These are phyloP conservation scores for Neoaliturus tenellus DNA, from an alignment of 2,888 invertebrate genomes.

Conservation along the genomic window DNA sequence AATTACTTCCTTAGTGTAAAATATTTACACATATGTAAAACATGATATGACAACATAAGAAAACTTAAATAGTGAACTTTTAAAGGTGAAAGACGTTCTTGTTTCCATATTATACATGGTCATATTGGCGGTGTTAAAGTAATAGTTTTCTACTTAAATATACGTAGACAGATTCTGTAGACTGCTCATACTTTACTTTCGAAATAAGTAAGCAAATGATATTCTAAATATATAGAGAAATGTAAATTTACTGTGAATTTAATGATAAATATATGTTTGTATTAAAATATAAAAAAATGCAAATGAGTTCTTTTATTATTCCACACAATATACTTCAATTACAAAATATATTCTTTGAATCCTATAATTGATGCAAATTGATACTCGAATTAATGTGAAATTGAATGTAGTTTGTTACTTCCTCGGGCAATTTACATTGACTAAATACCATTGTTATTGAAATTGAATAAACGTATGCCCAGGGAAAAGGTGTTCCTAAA, in stretches of 20 bases:
- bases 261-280: slow-evolving; percentile 42
- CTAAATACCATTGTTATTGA: too few relatives aligned
- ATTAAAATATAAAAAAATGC: slow-evolving; percentile 37
- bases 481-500: too few relatives aligned
- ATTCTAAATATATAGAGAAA: slow-evolving; percentile 44
- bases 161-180: slow-evolving; percentile 33
- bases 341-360: too few relatives aligned
- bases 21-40: not conserved
- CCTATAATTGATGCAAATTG: too few relatives aligned
- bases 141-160: slow-evolving; percentile 39
- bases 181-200: slow-evolving; percentile 45
- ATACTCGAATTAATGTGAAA: too few relatives aligned
- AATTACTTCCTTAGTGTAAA: not conserved
- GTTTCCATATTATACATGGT: not conserved
- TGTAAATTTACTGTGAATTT: slow-evolving; percentile 43
- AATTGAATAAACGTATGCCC: too few relatives aligned
- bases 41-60: too few relatives aligned
- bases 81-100: not conserved
- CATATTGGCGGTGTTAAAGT: slow-evolving; percentile 12
- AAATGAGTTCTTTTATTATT: not conserved
- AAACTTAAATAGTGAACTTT: not conserved
- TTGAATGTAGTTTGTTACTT: too few relatives aligned
- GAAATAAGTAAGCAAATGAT: slow-evolving; percentile 46
- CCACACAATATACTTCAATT: not conserved
- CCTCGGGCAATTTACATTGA: too few relatives aligned